A percentile compares a stretch with the other conserved stretches of the same genome.
phyloP scores from a whole-genome alignment of 2,113 vertebrate genomes.

The Limanda limanda region DNA sequence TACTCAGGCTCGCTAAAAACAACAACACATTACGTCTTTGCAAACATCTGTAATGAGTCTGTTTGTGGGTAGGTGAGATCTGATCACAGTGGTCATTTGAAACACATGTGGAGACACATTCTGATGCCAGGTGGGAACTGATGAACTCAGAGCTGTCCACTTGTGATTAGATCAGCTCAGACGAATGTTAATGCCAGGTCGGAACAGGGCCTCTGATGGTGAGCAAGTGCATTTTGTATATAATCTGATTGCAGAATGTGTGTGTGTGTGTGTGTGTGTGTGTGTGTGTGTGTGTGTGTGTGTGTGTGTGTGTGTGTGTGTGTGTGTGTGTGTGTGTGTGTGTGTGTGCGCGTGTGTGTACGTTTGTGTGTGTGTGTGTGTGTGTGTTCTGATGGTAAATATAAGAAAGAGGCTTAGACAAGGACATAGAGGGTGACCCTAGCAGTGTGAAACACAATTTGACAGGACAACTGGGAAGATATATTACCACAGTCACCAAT shows the following conservation, averaged over 20 bases:
- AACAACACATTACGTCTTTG: no score
- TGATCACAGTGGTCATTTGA: no score
- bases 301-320: conserved; percentile 26
- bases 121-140: neutral
- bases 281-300: conserved; percentile 14
- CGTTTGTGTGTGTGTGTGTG: no score
- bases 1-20: no score
- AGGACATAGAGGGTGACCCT: conserved; percentile 40
- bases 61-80: no score
- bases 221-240: neutral
- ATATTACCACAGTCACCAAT: conserved; percentile 52
- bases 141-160: neutral
- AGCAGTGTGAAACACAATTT: conserved; percentile 63
- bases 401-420: conserved; percentile 41
- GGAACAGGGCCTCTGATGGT: neutral
- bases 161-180: neutral
- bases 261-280: conserved; percentile 26
- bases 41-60: no score
- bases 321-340: conserved; percentile 17
- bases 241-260: conserved; percentile 42
- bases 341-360: no score
- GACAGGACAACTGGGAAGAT: conserved; percentile 68
- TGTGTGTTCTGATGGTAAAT: conserved; percentile 20
- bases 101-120: neutral
- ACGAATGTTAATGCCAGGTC: neutral